Base-by-base conservation (phyloP, 2,113 vertebrate species). In the Copsychus sechellarum region DNA sequence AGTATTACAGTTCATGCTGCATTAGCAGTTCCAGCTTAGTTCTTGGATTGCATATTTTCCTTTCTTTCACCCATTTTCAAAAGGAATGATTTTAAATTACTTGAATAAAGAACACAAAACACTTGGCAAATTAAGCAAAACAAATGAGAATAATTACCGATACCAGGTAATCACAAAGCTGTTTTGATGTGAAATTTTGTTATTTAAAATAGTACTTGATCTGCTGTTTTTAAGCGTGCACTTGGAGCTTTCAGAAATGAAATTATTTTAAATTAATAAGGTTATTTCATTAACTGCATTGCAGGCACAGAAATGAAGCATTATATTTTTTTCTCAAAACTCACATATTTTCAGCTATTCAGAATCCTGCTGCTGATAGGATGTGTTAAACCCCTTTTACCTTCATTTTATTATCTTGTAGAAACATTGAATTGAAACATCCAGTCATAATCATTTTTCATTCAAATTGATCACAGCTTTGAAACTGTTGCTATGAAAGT, bases 381-480 rank as follows among this genome's bases (percentile, higher is more conserved):
- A 67, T 50, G 21, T 28, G 8, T 40, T 78, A 90, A 96, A 78
- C 5, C 28, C 33, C 26, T 51, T 42, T 82, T 83, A 87, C 82
- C n/a, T 94, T 93, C 40, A 23, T 86, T 88, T 90, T 90, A 80
- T 86, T 92, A 86, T 95, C 67, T 80, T 73, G 54, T 88, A 70
- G 78, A 96, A 92, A 90, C 40, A 60, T 67, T 67, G 82, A 92
- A 53, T 71, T 88, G 76, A 74, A 96, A 93, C 61, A 81, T 76
- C n/a, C 61, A 78, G 31, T 86, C 65, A 56, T 90, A 74, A 93
- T 81, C 2, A 78, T 81, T 95, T 93, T 83, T 90, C 76, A 81
- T 85, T 95, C 84, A 92, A 90, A 92, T 73, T 85, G 42, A 91
- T 95, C 87, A 82, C 36, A 85, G 74, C 72, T 86, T 94, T 90